Evolutionary conservation across 2,797 vertebrate genomes (phyloP), one percentile per base, ranked within the genome.

Genomic region (Menidia menidia): DNA sequence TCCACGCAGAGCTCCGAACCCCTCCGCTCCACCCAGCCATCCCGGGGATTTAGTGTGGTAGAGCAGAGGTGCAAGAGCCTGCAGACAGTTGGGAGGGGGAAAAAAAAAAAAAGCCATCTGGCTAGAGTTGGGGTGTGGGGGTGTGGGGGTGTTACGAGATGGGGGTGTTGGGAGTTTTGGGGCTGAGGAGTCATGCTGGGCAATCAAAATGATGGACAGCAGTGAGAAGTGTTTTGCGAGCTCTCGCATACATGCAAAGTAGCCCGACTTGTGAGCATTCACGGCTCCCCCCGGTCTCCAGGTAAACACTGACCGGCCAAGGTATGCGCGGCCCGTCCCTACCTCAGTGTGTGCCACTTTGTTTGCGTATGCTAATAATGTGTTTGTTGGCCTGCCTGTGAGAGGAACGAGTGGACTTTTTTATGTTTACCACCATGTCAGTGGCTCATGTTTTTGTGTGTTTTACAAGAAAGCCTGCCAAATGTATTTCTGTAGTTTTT

Each of bases 191-290:
- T 92, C 91, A 86, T 96, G 96, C 95, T 95, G 93, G 93, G 96
- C 95, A 97, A 97, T 98, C 97, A 97, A 93, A 94, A 98, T 98
- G 97, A 96, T 94, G 94, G 94, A 94, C 95, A 95, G 94, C 92
- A 96, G 95, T 94, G 96, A 97, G 96, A 97, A 97, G 96, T 96
- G 96, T 96, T 94, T 96, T 96, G 96, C 93, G 93, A 95, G 95
- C 96, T 96, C 96, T 94, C 95, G 96, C 96, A 94, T 98, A 96
- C 95, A 98, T 96, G 97, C 94, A 96, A 97, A 98, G 96, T 95
- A 95, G 95, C 92, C 93, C 90, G 92, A 96, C 95, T 94, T 92
- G 95, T 94, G 94, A 94, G 95, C 94, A 93, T 96, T 97, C 93
- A 96, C 96, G 93, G 95, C 94, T 97, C 95, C 95, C 94, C 94